phyloP scores from a whole-genome alignment of 2,797 vertebrate species.

The Lerista edwardsae region DNA sequence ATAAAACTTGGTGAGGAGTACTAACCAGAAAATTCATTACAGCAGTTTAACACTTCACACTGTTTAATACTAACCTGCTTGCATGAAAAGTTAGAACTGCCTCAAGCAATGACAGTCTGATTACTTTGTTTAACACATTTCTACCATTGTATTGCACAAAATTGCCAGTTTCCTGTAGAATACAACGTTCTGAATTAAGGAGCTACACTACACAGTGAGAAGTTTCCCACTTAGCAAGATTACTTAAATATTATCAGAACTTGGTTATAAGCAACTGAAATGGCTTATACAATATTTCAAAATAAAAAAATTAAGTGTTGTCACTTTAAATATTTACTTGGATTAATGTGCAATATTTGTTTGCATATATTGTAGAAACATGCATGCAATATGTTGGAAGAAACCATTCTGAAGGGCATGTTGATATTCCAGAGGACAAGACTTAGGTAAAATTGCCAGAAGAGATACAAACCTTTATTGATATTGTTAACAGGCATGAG shows the following conservation, averaged over 20 bases:
- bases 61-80: not conserved
- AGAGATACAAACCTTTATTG: too few species aligned
- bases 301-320: not conserved
- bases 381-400: not conserved
- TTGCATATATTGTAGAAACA: fast-evolving
- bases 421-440: not conserved
- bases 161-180: not conserved
- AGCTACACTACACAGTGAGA: not conserved
- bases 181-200: conserved; percentile 9
- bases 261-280: not conserved
- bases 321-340: not conserved
- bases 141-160: not conserved
- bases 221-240: not conserved
- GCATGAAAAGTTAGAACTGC: not conserved
- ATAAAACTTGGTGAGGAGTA: not conserved
- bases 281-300: not conserved
- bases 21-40: not conserved
- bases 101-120: not conserved
- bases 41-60: not conserved
- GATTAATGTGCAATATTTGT: not conserved
- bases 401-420: not conserved
- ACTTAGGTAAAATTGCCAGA: not conserved
- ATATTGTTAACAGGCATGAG: not conserved
- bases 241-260: not conserved
- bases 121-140: conserved; percentile 20